phyloP scores from a whole-genome alignment of 2,888 invertebrate genomes.

The Harpagoxenus sublaevis region DNA sequence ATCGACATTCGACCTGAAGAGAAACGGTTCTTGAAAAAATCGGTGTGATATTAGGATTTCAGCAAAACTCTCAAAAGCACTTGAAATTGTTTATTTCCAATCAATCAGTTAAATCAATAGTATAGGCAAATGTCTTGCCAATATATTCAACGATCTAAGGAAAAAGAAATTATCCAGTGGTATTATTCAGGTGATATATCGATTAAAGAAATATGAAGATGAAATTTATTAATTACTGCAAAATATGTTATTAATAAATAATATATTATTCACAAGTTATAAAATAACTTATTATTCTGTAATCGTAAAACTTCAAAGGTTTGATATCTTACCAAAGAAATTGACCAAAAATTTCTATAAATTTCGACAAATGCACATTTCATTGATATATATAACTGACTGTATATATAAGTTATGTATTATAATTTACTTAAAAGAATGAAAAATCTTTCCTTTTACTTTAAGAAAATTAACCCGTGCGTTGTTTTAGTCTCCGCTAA shows the following conservation, averaged over 20 bases:
- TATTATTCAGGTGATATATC: not conserved
- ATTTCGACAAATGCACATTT: not conserved
- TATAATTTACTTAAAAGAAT: slow-evolving; percentile 2
- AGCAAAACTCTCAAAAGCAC: not conserved
- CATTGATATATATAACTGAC: not conserved
- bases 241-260: not conserved
- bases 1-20: slow-evolving; percentile 59
- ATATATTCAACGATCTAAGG: not conserved
- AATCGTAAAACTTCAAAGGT: not conserved
- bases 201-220: not conserved
- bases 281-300: slow-evolving; percentile 3
- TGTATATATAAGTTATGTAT: not conserved
- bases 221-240: not conserved
- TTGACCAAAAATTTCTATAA: not conserved
- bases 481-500: not conserved
- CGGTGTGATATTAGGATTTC: not conserved
- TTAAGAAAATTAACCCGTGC: not conserved
- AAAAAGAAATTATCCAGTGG: not conserved
- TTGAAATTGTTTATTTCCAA: not conserved
- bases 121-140: not conserved
- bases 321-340: not conserved
- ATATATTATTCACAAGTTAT: not conserved
- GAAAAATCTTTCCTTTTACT: not conserved
- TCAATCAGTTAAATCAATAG: not conserved
- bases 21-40: not conserved